Evolutionary conservation across 2,888 invertebrate genomes (phyloP).

Genomic region (Drosophila greeni): DNA sequence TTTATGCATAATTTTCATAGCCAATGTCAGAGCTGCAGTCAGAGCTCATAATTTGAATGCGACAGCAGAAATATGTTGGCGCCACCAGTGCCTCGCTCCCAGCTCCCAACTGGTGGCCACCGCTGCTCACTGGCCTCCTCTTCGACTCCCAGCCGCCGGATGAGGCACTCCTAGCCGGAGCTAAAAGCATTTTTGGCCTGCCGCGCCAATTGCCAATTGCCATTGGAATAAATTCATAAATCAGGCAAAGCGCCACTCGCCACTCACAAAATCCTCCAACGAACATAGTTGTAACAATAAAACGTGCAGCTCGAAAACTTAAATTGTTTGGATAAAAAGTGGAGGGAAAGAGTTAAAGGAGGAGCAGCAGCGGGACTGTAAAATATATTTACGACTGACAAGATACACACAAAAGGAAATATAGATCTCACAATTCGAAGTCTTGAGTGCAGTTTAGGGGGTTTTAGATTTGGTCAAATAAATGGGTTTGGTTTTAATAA

Average conservation of each 20-base stretch:
- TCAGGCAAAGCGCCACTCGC: constrained; percentile 31
- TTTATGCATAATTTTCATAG: constrained; percentile 63
- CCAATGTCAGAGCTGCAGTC: constrained; percentile 43
- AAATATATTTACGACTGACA: background rate
- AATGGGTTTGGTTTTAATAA: no score
- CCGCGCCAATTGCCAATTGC: constrained; percentile 29
- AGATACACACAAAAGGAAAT: background rate
- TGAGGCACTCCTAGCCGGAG: constrained; percentile 16
- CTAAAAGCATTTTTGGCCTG: constrained; percentile 38
- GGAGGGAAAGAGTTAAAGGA: background rate
- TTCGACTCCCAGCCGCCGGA: constrained; percentile 19
- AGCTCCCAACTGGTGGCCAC: constrained; percentile 47
- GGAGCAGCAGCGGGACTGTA: background rate
- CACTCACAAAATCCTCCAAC: constrained; percentile 10
- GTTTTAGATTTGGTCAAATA: background rate
- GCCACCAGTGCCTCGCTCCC: constrained; percentile 45
- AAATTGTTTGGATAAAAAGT: background rate
- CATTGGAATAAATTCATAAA: constrained; percentile 53
- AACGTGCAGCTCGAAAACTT: constrained; percentile 10
- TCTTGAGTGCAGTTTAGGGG: background rate
- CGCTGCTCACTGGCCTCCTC: constrained; percentile 29
- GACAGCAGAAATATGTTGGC: constrained; percentile 70
- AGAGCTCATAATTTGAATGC: constrained; percentile 67
- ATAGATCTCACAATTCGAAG: background rate
- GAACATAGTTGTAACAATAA: constrained; percentile 27